Evolutionary conservation across 1,140 invertebrate species (phyloP).

Genomic region (Cataglyphis hispanica): DNA sequence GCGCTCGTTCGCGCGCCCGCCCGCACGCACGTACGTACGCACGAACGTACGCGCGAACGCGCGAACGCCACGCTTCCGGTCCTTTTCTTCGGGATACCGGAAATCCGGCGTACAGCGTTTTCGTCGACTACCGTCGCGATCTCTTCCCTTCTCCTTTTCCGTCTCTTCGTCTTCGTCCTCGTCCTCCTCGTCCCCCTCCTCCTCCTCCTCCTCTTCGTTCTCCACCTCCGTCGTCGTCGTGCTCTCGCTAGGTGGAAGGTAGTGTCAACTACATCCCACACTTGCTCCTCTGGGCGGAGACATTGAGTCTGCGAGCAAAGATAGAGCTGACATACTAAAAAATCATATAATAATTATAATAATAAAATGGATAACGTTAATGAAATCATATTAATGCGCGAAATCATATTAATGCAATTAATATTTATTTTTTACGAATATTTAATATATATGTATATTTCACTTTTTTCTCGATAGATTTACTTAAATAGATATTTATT

Average conservation of each 20-base stretch:
- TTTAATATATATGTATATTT: background rate
- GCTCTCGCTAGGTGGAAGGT: slow-evolving; percentile 75
- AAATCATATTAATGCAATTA: no score
- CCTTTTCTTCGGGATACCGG: slow-evolving; percentile 34
- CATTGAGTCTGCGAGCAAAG: slow-evolving; percentile 80
- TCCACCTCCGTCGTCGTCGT: slow-evolving; percentile 62
- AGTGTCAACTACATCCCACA: slow-evolving; percentile 86
- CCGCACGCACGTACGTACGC: slow-evolving; percentile 40
- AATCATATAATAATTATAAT: background rate
- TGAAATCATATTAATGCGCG: background rate
- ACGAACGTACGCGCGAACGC: slow-evolving; percentile 48
- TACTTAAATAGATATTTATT: background rate
- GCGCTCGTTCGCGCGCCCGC: slow-evolving; percentile 3
- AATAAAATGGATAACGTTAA: background rate
- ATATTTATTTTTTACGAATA: background rate
- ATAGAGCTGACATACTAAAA: background rate
- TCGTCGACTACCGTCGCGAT: slow-evolving; percentile 27
- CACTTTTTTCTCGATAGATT: background rate
- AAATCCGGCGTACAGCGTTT: slow-evolving; percentile 11
- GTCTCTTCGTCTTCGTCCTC: slow-evolving; percentile 34
- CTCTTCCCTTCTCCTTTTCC: slow-evolving; percentile 69
- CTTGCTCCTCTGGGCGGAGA: slow-evolving; percentile 79
- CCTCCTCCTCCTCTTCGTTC: slow-evolving; percentile 61
- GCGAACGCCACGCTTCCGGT: slow-evolving; percentile 62
- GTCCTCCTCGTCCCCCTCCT: slow-evolving; percentile 19